A percentile compares a stretch with the other conserved stretches of the same genome.
Conservation (phyloP, 2,888 invertebrate species). For the Ormyrus thymus region DNA sequence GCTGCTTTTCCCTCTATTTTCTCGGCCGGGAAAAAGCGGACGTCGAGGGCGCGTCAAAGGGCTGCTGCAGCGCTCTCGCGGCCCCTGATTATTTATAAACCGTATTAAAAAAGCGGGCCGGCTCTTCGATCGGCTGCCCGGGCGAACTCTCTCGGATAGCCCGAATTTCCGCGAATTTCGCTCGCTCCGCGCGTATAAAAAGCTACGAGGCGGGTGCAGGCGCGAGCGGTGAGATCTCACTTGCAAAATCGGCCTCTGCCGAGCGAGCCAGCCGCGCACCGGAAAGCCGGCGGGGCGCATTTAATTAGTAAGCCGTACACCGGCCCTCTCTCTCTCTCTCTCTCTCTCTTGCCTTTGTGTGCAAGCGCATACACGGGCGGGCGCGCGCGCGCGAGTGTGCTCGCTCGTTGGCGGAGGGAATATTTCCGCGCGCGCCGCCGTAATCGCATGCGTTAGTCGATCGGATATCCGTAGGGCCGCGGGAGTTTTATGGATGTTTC, state of each 20-base stretch:
- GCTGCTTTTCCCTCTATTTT: slow-evolving; percentile 25
- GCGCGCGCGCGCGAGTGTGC: slow-evolving; percentile 6
- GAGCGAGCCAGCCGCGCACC: slow-evolving; percentile 27
- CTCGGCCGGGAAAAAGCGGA: background rate
- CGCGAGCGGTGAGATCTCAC: slow-evolving; percentile 22
- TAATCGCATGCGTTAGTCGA: slow-evolving; percentile 44
- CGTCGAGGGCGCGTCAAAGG: too few species aligned
- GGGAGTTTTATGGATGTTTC: slow-evolving; percentile 15
- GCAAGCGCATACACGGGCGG: background rate
- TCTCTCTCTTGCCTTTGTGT: slow-evolving; percentile 7
- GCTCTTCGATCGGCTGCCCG: background rate
- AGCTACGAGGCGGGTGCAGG: slow-evolving; percentile 3
- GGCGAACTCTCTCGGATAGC: too few species aligned
- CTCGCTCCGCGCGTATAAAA: slow-evolving; percentile 33
- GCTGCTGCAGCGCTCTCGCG: too few species aligned
- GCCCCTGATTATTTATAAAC: too few species aligned
- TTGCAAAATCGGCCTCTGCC: slow-evolving; percentile 25
- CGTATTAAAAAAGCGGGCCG: too few species aligned
- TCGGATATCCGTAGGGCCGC: slow-evolving; percentile 39
- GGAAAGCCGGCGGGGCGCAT: slow-evolving; percentile 53
- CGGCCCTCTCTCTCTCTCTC: slow-evolving; percentile 27
- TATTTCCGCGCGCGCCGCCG: slow-evolving; percentile 1
- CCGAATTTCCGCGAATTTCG: slow-evolving; percentile 17
- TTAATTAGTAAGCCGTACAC: slow-evolving; percentile 49
- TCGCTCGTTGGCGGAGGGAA: too few species aligned